Conservation (phyloP, 2,113 vertebrate genomes). For the Pyxicephalus adspersus region DNA sequence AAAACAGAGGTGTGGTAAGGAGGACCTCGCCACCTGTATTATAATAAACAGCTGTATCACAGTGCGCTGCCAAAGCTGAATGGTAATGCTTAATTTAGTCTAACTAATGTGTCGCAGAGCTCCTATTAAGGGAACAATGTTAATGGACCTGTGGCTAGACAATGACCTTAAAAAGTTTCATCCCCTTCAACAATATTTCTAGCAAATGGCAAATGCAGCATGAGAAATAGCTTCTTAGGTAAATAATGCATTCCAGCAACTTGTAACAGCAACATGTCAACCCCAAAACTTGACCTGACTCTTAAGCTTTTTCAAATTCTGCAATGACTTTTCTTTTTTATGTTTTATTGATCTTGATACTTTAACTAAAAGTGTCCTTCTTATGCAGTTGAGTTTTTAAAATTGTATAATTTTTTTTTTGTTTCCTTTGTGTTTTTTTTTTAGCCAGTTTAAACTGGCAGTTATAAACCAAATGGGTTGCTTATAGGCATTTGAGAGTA, state of each 20-base stretch:
- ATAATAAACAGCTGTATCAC: conserved; percentile 5
- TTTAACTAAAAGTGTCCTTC: not conserved
- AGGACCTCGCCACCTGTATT: not conserved
- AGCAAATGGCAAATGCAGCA: not conserved
- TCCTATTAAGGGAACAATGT: conserved; percentile 51
- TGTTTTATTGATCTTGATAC: not conserved
- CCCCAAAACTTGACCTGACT: not conserved
- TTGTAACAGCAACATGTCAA: not conserved
- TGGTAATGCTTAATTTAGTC: conserved; percentile 64
- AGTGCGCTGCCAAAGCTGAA: conserved; percentile 27
- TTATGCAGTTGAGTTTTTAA: no score
- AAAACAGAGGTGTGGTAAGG: not conserved
- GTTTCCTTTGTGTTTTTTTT: no score
- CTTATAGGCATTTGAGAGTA: no score
- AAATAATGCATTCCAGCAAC: not conserved
- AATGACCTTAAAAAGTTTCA: conserved; percentile 62
- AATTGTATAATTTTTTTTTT: no score
- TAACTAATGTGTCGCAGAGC: conserved; percentile 63
- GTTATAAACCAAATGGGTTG: no score
- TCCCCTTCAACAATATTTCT: conserved; percentile 1
- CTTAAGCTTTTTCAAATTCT: not conserved
- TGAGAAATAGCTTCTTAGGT: not conserved
- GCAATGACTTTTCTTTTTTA: no score
- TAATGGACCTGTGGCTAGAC: conserved; percentile 57
- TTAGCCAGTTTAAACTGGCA: no score